Conservation (phyloP, 2,888 invertebrate genomes). For the Papilio gigon region DNA sequence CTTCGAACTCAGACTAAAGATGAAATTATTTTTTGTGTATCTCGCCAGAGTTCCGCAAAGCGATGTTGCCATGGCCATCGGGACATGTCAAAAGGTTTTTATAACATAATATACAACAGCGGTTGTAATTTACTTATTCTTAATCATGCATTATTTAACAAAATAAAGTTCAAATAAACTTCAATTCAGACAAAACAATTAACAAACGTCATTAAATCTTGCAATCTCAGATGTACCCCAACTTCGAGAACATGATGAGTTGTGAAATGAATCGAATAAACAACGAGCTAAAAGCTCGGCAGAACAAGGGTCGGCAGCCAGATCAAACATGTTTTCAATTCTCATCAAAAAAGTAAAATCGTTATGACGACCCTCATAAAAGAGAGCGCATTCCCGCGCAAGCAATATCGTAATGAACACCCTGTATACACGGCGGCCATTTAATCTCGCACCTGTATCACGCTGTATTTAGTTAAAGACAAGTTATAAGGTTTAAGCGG, state of each 20-base stretch:
- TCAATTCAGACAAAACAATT: neutral
- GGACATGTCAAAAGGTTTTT: neutral
- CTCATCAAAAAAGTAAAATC: constrained; percentile 78
- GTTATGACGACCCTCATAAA: constrained; percentile 79
- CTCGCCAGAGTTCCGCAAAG: neutral
- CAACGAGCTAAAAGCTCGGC: constrained; percentile 59
- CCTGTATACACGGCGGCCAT: constrained; percentile 79
- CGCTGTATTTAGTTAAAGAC: constrained; percentile 57
- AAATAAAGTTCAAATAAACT: constrained; percentile 1
- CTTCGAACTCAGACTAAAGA: neutral
- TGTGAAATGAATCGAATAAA: constrained; percentile 53
- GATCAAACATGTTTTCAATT: constrained; percentile 80
- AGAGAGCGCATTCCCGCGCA: constrained; percentile 73
- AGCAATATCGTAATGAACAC: constrained; percentile 81
- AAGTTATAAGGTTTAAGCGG: constrained; percentile 43
- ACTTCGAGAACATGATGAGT: constrained; percentile 34
- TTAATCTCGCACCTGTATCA: constrained; percentile 82
- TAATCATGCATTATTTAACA: neutral
- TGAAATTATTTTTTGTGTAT: neutral
- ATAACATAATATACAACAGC: neutral
- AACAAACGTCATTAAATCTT: constrained; percentile 14
- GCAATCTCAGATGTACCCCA: constrained; percentile 5
- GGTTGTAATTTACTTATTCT: neutral
- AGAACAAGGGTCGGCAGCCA: constrained; percentile 48
- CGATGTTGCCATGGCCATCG: too few relatives aligned